Percentiles rank a stretch among this genome's conserved stretches.
phyloP scores from a whole-genome alignment of 2,888 invertebrate species.

The Ochropleura plecta region DNA sequence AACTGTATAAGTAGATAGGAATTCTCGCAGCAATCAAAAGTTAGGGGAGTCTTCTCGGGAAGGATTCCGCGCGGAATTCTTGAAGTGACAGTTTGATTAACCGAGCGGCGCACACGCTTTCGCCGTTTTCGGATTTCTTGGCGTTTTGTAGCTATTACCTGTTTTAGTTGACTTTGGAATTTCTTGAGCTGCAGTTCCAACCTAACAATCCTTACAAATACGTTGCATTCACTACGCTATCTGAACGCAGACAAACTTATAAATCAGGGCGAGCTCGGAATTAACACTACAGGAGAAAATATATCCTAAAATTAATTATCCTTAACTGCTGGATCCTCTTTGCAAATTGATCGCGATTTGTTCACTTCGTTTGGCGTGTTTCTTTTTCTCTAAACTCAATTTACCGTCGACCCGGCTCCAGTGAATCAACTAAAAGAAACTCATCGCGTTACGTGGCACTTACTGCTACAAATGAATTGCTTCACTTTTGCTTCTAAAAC shows the following conservation, averaged over 20 bases:
- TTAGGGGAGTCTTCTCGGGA: conserved; percentile 87
- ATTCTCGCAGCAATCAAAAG: conserved; percentile 89
- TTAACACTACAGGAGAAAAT: conserved; percentile 59
- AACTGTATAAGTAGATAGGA: conserved; percentile 85
- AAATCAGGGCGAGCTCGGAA: conserved; percentile 55
- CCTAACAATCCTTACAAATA: conserved; percentile 54
- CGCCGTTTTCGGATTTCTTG: conserved; percentile 84
- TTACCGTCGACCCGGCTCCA: conserved; percentile 73
- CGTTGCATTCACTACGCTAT: conserved; percentile 48
- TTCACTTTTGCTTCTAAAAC: conserved; percentile 77
- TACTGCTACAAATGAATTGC: conserved; percentile 83
- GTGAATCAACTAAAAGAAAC: conserved; percentile 83
- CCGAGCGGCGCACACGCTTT: conserved; percentile 88
- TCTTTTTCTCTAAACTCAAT: conserved; percentile 83
- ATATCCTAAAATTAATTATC: conserved; percentile 73
- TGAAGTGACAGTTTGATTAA: conserved; percentile 91
- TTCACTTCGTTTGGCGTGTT: conserved; percentile 77
- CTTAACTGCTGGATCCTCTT: conserved; percentile 70
- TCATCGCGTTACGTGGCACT: conserved; percentile 83
- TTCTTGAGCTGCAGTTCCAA: conserved; percentile 67
- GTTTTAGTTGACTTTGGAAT: conserved; percentile 79
- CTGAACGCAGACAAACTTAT: conserved; percentile 50
- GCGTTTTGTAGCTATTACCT: conserved; percentile 84
- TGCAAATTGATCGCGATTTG: conserved; percentile 83
- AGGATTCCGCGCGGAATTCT: conserved; percentile 90